phyloP scores from a whole-genome alignment of 2,797 vertebrate species.

The Leptodactylus fallax region DNA sequence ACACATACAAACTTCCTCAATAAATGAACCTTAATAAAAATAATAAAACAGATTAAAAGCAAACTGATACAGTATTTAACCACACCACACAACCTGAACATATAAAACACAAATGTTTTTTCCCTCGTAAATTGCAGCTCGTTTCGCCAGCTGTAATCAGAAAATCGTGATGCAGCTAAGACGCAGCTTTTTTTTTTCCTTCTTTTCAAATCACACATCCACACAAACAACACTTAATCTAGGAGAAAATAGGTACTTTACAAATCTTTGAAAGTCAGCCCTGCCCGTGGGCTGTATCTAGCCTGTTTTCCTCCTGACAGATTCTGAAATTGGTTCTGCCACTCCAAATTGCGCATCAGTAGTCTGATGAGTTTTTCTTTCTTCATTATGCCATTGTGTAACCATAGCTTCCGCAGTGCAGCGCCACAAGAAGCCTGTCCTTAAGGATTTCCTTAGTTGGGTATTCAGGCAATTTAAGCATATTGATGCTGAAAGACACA shows the following conservation, averaged over 20 bases:
- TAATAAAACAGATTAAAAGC: slow-evolving; percentile 33
- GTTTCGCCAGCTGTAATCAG: neutral
- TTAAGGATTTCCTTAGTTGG: slow-evolving; percentile 91
- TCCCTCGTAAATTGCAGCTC: neutral
- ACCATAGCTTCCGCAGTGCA: slow-evolving; percentile 97
- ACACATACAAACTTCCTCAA: neutral
- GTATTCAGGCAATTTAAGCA: slow-evolving; percentile 98
- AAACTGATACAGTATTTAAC: slow-evolving; percentile 30
- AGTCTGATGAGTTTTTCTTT: slow-evolving; percentile 65
- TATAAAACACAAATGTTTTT: neutral
- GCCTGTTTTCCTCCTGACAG: slow-evolving; percentile 66
- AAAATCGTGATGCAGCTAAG: slow-evolving; percentile 20
- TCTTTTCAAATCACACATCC: slow-evolving; percentile 66
- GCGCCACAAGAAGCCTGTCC: slow-evolving; percentile 93
- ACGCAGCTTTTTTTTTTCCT: slow-evolving; percentile 22
- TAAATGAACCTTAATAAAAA: slow-evolving; percentile 47
- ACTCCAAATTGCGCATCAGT: slow-evolving; percentile 66
- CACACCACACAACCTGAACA: slow-evolving; percentile 8
- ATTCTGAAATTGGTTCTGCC: slow-evolving; percentile 71
- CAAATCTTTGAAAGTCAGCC: slow-evolving; percentile 67
- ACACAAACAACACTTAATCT: slow-evolving; percentile 66
- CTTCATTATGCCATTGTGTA: slow-evolving; percentile 93
- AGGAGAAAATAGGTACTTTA: slow-evolving; percentile 66
- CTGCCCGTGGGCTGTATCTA: slow-evolving; percentile 60
- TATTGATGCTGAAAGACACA: slow-evolving; percentile 89